Base-by-base conservation (phyloP, 2,797 vertebrate species). In the Sebastiscus tertius region DNA sequence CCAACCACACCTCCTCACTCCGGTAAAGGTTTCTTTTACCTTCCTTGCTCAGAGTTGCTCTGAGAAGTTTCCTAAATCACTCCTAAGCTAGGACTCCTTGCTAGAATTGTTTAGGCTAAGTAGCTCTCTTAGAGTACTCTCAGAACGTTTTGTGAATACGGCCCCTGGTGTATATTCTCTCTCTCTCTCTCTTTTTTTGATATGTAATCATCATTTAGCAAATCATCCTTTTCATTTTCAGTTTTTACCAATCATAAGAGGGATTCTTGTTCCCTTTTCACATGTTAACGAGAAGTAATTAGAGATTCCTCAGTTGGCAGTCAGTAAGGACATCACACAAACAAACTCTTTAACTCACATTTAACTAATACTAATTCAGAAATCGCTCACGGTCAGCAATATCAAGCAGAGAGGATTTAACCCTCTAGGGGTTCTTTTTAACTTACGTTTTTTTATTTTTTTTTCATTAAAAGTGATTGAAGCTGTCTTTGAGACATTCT, bases 381-480 rank as follows among this genome's bases (percentile, higher is more conserved):
- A 9, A 59, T 60, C 20, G n/a, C 20, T 71, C 16, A n/a, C 3
- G 10, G 60, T 80, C 63, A 58, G 39, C 12, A 59, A 16, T 36
- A 26, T 71, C 49, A 61, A 27, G n/a, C 56, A 22, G 26, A 72
- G n/a, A 18, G 18, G 29, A 71, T 9, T 60, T 6, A 66, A 20
- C 26, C 60, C n/a, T 74, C 20, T 12, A 64, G 33, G 56, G 46
- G 79, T 83, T 75, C 16, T 72, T 68, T 58, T 20, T 46, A 75
- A 77, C 52, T 59, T 27, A 26, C 22, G 39, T 14, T 42, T 42
- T 42, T n/a, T 52, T 10, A 0, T 61, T 12, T 24, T 22, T 66
- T 67, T 79, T 72, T 42, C 27, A 74, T 75, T 69, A 3, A 36
- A 76, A 81, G 34, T 26, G 34, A 80, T 77, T 75, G 52, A 78